phyloP scores from a whole-genome alignment of 2,797 vertebrate species.

The Urosaurus nigricauda region DNA sequence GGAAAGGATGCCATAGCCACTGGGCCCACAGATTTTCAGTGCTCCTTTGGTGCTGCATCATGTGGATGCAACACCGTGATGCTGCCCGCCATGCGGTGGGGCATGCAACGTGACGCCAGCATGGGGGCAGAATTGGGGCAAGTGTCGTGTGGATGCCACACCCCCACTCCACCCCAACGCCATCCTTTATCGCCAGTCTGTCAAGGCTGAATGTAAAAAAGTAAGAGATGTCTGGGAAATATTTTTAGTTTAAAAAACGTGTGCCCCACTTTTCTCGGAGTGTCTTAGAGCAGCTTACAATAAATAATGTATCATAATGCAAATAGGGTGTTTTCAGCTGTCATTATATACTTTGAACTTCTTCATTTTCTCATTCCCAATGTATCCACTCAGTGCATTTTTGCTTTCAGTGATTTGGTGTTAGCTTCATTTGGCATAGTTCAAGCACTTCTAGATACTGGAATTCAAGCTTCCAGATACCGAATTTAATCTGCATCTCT shows the following conservation, averaged over 20 bases:
- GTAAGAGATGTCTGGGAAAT: background rate
- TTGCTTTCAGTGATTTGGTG: background rate
- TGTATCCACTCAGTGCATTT: background rate
- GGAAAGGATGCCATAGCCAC: too few relatives aligned
- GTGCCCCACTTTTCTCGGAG: background rate
- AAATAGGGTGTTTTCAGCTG: constrained; percentile 8
- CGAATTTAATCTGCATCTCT: background rate
- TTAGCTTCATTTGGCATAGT: background rate
- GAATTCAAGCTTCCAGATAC: background rate
- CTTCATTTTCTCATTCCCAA: background rate
- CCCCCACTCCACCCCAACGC: too few relatives aligned
- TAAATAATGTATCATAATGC: constrained; percentile 36
- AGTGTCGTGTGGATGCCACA: too few relatives aligned
- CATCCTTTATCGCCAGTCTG: too few relatives aligned
- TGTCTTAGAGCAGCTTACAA: constrained; percentile 6
- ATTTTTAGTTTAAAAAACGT: constrained; percentile 1
- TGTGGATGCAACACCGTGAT: too few relatives aligned
- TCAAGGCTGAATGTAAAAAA: background rate
- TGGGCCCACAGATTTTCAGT: too few relatives aligned
- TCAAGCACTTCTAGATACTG: background rate
- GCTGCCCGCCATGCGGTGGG: too few relatives aligned
- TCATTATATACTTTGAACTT: constrained; percentile 12
- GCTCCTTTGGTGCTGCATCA: too few relatives aligned
- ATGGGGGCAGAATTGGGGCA: too few relatives aligned
- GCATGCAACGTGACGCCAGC: too few relatives aligned